Evolutionary conservation across 1,140 invertebrate species (phyloP).

Genomic region (Drosophila kohkoa): DNA sequence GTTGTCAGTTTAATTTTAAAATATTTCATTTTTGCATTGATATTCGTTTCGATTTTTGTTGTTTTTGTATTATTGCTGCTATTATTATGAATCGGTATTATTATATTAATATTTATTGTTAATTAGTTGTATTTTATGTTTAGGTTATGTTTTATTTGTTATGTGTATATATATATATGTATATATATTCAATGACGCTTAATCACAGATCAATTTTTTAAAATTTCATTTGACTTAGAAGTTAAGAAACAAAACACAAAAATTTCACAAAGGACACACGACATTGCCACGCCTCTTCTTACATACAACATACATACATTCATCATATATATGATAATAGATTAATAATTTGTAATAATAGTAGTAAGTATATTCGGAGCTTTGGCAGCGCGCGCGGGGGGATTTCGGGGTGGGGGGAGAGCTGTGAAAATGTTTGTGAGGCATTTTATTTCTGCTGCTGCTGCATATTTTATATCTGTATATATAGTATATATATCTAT

Average conservation of each 20-base stretch:
- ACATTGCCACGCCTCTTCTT: slow-evolving; percentile 8
- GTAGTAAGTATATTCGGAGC: slow-evolving; percentile 27
- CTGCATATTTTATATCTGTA: neutral
- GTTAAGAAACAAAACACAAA: slow-evolving; percentile 77
- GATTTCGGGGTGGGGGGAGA: neutral
- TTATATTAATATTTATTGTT: slow-evolving; percentile 11
- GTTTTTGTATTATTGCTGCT: slow-evolving; percentile 35
- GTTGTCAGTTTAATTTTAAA: slow-evolving; percentile 30
- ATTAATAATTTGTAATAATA: slow-evolving; percentile 25
- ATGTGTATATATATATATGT: slow-evolving; percentile 12
- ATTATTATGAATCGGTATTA: slow-evolving; percentile 33
- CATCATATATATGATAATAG: slow-evolving; percentile 12
- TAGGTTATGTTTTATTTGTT: slow-evolving; percentile 44
- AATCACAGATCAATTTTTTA: slow-evolving; percentile 82
- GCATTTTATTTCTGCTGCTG: slow-evolving; percentile 12
- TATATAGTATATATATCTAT: slow-evolving; percentile 11
- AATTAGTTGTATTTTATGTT: no score
- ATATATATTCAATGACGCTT: slow-evolving; percentile 81
- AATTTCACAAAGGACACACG: slow-evolving; percentile 37
- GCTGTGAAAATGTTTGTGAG: slow-evolving; percentile 15
- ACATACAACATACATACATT: slow-evolving; percentile 7
- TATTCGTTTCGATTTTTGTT: slow-evolving; percentile 44
- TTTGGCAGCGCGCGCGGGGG: slow-evolving; percentile 32
- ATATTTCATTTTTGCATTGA: slow-evolving; percentile 54
- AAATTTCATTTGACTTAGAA: slow-evolving; percentile 82